Conservation (phyloP, 2,888 invertebrate genomes). For the Cephus pulcher region DNA sequence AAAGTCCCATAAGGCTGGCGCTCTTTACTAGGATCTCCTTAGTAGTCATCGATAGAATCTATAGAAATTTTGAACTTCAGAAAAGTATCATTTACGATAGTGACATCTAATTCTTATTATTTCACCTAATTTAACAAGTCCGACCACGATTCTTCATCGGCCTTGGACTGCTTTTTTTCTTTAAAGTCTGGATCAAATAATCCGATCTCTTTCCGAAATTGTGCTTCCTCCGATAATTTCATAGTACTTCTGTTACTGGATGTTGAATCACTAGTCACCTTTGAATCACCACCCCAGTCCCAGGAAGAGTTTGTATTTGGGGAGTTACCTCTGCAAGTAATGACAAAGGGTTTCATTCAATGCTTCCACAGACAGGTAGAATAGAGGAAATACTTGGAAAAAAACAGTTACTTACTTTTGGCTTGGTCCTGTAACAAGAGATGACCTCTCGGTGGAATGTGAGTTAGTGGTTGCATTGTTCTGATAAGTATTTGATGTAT, state of each 20-base stretch:
- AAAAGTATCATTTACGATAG: not conserved
- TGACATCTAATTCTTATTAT: not conserved
- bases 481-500: slow-evolving; percentile 52
- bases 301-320: slow-evolving; percentile 46
- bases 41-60: not conserved
- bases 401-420: slow-evolving; percentile 43
- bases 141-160: not conserved
- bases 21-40: no score
- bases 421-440: slow-evolving; percentile 49
- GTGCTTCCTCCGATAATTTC: not conserved
- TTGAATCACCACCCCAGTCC: slow-evolving; percentile 52
- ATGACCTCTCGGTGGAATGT: slow-evolving; percentile 59
- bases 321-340: slow-evolving; percentile 36
- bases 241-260: slow-evolving; percentile 36
- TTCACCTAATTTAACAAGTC: not conserved
- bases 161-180: not conserved
- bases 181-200: not conserved
- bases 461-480: slow-evolving; percentile 42
- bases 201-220: not conserved
- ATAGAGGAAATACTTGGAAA: not conserved
- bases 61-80: not conserved
- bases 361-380: not conserved
- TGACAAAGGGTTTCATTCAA: not conserved
- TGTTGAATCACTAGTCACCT: slow-evolving; percentile 33
- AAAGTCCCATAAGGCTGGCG: no score